phyloP scores from a whole-genome alignment of 2,888 invertebrate genomes.

The Ormyrus labotus region DNA sequence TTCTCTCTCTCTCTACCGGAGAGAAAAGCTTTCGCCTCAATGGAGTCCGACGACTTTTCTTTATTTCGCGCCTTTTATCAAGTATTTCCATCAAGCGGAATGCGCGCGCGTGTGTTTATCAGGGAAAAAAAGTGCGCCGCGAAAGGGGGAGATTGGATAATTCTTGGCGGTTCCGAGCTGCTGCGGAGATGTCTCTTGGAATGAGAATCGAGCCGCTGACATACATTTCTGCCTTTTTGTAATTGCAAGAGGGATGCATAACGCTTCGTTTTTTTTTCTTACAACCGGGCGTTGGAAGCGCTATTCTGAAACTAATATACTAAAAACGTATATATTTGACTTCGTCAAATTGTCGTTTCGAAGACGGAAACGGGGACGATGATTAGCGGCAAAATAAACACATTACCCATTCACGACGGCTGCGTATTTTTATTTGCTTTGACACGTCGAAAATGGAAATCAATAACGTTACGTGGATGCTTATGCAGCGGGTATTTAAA shows the following conservation, averaged over 20 bases:
- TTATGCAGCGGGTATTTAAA: constrained; percentile 23
- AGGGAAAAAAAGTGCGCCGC: background rate
- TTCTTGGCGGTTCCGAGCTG: too few species aligned
- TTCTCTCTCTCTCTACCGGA: background rate
- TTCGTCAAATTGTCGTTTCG: too few species aligned
- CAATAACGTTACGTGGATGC: constrained; percentile 27
- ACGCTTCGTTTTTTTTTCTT: too few species aligned
- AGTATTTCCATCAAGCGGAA: background rate
- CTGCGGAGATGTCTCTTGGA: too few species aligned
- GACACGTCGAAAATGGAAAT: constrained; percentile 29
- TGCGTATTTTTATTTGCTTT: constrained; percentile 29
- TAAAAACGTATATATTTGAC: too few species aligned
- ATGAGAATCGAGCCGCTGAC: too few species aligned
- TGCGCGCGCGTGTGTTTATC: constrained; percentile 1
- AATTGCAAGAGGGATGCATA: too few species aligned
- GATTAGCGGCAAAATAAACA: background rate
- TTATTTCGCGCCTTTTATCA: constrained; percentile 23
- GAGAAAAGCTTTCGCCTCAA: background rate
- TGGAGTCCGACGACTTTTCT: background rate
- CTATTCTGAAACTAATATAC: too few species aligned
- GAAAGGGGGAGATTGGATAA: too few species aligned
- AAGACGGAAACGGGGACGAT: too few species aligned
- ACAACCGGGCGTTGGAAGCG: too few species aligned
- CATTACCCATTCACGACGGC: background rate
- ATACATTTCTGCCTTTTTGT: too few species aligned